These are phyloP conservation scores for Orchesella cincta DNA, from an alignment of 1,140 invertebrate species.

Conservation along the genomic window DNA sequence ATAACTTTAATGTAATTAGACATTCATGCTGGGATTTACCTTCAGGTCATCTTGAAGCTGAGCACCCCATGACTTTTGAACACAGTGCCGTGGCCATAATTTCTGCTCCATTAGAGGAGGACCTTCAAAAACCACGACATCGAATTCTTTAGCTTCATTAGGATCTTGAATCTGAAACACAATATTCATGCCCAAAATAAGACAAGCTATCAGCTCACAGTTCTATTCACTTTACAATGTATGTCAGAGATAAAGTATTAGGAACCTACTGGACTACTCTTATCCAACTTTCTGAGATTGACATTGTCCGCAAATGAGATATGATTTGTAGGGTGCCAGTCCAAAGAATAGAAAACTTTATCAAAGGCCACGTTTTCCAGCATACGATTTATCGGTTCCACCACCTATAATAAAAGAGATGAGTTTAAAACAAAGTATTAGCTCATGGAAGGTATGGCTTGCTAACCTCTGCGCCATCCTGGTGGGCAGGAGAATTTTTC, in stretches of 20 bases:
- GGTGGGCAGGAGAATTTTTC: neutral
- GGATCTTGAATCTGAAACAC: constrained; percentile 53
- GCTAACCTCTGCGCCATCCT: constrained; percentile 1
- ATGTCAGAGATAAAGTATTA: neutral
- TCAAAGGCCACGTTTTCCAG: constrained; percentile 83
- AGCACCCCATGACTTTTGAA: constrained; percentile 91
- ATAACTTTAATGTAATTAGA: constrained; percentile 26
- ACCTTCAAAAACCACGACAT: constrained; percentile 87
- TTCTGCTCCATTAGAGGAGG: constrained; percentile 71
- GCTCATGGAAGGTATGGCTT: no score
- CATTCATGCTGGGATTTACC: constrained; percentile 61
- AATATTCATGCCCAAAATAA: neutral
- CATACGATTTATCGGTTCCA: constrained; percentile 86
- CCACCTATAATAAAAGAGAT: no score
- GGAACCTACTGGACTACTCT: constrained; percentile 40
- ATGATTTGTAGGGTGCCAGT: constrained; percentile 96
- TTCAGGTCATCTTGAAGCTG: constrained; percentile 89
- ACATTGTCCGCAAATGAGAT: constrained; percentile 96
- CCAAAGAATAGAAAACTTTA: constrained; percentile 88
- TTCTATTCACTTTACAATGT: neutral
- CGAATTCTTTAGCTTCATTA: constrained; percentile 79
- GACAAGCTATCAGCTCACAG: no score
- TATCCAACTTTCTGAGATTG: constrained; percentile 66
- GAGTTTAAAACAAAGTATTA: neutral
- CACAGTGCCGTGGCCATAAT: constrained; percentile 92